Percentiles rank a stretch among this genome's conserved stretches.
phyloP scores from a whole-genome alignment of 2,888 invertebrate species.

The Acanthosepion esculentum region DNA sequence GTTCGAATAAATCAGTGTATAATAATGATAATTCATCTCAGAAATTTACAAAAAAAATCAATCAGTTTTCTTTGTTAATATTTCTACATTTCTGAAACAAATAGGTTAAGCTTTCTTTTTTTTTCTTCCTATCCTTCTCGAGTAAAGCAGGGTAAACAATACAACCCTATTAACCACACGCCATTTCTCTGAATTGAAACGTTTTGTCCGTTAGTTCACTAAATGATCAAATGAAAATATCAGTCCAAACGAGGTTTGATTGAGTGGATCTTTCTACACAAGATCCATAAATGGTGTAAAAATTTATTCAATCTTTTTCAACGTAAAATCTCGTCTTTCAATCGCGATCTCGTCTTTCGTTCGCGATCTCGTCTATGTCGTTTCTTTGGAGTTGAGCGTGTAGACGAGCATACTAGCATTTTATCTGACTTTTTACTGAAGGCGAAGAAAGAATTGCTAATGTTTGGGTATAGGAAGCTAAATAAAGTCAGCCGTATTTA shows the following conservation, averaged over 20 bases:
- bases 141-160: too few species aligned
- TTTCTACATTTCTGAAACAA: too few species aligned
- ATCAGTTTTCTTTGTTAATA: too few species aligned
- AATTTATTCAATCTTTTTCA: neutral
- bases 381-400: neutral
- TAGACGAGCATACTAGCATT: neutral
- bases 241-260: too few species aligned
- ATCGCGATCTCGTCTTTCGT: neutral
- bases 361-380: neutral
- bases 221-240: neutral
- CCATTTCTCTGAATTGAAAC: neutral
- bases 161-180: too few species aligned
- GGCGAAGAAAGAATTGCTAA: neutral
- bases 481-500: neutral
- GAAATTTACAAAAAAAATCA: too few species aligned
- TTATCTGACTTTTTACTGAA: neutral
- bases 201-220: neutral
- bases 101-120: too few species aligned
- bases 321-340: neutral
- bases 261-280: neutral
- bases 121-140: too few species aligned
- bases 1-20: too few species aligned
- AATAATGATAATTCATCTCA: too few species aligned
- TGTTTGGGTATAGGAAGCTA: neutral
- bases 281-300: neutral